Conservation (phyloP, 1,140 invertebrate genomes). For the Aplysia californica region DNA sequence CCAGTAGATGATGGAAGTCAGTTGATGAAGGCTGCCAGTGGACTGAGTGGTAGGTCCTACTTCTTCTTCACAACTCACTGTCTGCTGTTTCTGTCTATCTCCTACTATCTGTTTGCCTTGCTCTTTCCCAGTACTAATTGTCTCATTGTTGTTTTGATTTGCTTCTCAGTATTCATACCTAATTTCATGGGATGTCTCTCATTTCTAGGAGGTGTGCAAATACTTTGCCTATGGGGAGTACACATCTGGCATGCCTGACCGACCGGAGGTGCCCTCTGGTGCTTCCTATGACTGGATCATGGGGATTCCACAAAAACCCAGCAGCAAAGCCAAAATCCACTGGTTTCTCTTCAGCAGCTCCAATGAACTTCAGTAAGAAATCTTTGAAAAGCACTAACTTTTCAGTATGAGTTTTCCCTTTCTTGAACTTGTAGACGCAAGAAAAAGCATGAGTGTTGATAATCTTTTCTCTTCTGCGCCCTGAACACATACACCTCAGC, state of each 20-base stretch:
- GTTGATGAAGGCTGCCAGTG: too few species aligned
- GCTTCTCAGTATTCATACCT: too few species aligned
- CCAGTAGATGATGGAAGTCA: too few species aligned
- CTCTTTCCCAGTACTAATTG: too few species aligned
- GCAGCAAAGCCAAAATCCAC: constrained; percentile 48
- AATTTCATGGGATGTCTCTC: too few species aligned
- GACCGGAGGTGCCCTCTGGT: constrained; percentile 45
- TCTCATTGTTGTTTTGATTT: too few species aligned
- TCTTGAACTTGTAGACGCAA: too few species aligned
- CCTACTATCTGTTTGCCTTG: too few species aligned
- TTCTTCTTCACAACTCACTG: too few species aligned
- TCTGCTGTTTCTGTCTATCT: too few species aligned
- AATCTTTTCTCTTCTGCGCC: neutral
- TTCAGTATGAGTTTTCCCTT: neutral
- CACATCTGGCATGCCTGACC: constrained; percentile 46
- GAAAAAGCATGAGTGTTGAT: neutral
- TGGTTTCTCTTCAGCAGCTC: constrained; percentile 46
- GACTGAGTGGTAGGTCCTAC: too few species aligned
- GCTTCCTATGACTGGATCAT: constrained; percentile 36
- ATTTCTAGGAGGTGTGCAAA: constrained; percentile 57
- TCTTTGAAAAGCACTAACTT: neutral
- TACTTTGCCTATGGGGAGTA: constrained; percentile 58
- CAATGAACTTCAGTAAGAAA: constrained; percentile 47
- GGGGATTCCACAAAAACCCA: constrained; percentile 49
- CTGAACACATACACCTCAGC: too few species aligned